Evolutionary conservation across 2,797 vertebrate species (phyloP).

Genomic region (Anas capensis): DNA sequence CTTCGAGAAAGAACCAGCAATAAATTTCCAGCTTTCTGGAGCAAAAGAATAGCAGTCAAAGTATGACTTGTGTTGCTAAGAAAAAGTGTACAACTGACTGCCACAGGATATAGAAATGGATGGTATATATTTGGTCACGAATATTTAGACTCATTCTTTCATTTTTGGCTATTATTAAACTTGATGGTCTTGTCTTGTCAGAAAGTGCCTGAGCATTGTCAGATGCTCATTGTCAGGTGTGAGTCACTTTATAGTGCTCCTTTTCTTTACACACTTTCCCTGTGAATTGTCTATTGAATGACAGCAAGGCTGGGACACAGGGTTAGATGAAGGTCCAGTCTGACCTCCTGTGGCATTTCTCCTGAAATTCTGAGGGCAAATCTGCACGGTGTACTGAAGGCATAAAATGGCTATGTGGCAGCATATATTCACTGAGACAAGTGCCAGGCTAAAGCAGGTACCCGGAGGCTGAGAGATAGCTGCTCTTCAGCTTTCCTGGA

Average conservation of each 20-base stretch:
- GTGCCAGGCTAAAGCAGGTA: background rate
- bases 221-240: background rate
- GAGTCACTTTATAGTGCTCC: background rate
- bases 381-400: background rate
- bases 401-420: background rate
- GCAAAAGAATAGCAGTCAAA: background rate
- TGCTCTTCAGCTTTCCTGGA: background rate
- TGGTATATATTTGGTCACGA: background rate
- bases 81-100: background rate
- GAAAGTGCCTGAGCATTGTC: background rate
- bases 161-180: background rate
- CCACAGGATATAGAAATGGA: background rate
- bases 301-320: accelerated
- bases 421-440: background rate
- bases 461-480: background rate
- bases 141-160: background rate
- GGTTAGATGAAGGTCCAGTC: background rate
- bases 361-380: background rate
- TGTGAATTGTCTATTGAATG: background rate
- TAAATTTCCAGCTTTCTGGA: background rate
- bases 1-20: background rate
- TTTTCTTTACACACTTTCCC: background rate
- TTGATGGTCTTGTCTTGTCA: background rate
- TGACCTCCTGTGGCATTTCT: background rate
- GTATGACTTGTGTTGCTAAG: background rate